Base-by-base conservation (phyloP, 2,113 vertebrate genomes). In the Callionymus lyra region DNA sequence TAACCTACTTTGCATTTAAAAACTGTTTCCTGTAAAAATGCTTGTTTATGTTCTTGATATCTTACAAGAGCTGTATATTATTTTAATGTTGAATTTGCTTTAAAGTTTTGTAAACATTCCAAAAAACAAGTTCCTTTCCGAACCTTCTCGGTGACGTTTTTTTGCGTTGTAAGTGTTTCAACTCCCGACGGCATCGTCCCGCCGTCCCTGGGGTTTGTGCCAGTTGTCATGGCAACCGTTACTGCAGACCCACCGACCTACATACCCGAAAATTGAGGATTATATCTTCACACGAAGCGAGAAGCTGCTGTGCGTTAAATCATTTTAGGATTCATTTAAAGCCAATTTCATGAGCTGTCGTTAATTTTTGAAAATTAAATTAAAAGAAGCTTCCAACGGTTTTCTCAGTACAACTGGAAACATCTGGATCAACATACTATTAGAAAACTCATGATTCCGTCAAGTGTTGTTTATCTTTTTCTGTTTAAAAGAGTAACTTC, bases 201-300 rank as follows among this genome's bases (percentile, higher is more conserved):
- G 16, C 17, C 34, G 13, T 50, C 48, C 46, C 50, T 39, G 45
- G 47, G 41, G 56, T 59, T 54, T 45, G 40, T 59, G 41, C 56
- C 38, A 42, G 71, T 79, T 60, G 62, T 56, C 60, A 75, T 44
- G 52, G 61, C 33, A 63, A 76, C 63, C 15, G n/a, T 12, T 1
- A 43, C 56, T 50, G 53, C 59, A 55, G 49, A 47, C 31, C 68
- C 53, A 44, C 32, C 45, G 56, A 75, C 77, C 72, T 44, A 70
- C 63, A 70, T 74, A 55, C 56, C 38, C 43, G 10, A 47, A 63
- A 74, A 48, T n/a, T 46, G 21, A 59, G 48, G 56, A 70, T 61
- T 71, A 59, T 57, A 53, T 62, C 50, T 36, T 49, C 15, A 38
- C n/a, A 57, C 45, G 50, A 44, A 37, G 47, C 34, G 6, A 47